These are phyloP conservation scores for Gortyna flavago DNA, from an alignment of 2,888 invertebrate species.

Conservation along the genomic window DNA sequence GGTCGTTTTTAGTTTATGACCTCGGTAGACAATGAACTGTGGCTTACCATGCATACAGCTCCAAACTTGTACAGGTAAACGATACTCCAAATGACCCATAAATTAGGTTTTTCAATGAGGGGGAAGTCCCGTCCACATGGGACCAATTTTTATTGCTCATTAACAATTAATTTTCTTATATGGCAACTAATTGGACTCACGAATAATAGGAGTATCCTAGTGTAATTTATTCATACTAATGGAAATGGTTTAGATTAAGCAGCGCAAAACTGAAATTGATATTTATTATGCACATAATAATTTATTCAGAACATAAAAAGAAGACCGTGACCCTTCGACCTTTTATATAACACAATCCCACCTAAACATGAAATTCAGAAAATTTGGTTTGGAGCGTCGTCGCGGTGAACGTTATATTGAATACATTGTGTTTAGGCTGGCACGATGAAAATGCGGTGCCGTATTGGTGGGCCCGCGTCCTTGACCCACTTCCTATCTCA, in stretches of 20 bases:
- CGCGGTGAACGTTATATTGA: constrained; percentile 43
- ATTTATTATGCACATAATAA: constrained; percentile 40
- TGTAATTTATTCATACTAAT: constrained; percentile 37
- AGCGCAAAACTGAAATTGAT: constrained; percentile 42
- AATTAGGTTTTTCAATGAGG: constrained; percentile 11
- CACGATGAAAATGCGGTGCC: constrained; percentile 63
- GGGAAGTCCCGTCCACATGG: background rate
- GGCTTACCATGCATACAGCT: background rate
- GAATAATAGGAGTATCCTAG: too few relatives aligned
- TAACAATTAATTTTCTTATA: background rate
- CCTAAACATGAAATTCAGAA: constrained; percentile 38
- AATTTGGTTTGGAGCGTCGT: constrained; percentile 21
- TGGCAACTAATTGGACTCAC: constrained; percentile 1
- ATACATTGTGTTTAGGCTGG: constrained; percentile 58
- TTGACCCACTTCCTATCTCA: constrained; percentile 69
- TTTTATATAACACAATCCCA: constrained; percentile 36
- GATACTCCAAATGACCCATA: background rate
- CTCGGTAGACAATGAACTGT: constrained; percentile 22
- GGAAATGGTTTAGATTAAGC: constrained; percentile 26
- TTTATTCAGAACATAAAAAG: constrained; percentile 41
- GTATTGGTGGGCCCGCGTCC: constrained; percentile 64
- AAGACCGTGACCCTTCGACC: constrained; percentile 48
- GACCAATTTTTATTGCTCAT: background rate
- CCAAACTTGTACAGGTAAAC: background rate
- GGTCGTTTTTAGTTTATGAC: constrained; percentile 19